These are phyloP conservation scores for Thomomys bottae DNA, from an alignment of 2,113 vertebrate genomes.

Conservation along the genomic window DNA sequence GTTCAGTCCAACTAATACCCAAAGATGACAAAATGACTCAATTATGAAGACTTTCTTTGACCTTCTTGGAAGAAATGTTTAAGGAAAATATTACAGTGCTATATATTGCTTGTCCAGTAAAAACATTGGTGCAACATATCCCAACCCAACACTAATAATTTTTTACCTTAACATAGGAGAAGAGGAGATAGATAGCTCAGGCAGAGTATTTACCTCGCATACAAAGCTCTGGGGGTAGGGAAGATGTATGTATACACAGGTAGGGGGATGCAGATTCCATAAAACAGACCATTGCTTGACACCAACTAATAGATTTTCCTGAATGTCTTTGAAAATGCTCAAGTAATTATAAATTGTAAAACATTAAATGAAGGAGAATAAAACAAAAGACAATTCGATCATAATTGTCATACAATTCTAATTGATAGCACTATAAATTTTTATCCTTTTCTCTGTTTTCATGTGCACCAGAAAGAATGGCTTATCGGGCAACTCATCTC, in stretches of 20 bases:
- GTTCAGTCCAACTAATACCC: not conserved
- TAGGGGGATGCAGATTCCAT: not conserved
- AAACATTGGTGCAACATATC: not conserved
- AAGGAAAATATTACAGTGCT: not conserved
- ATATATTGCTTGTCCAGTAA: not conserved
- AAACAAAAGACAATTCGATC: conserved; percentile 34
- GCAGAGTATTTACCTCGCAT: too few relatives aligned
- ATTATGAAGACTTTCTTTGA: not conserved
- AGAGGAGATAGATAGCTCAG: too few relatives aligned
- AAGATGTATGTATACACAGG: too few relatives aligned
- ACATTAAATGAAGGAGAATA: not conserved
- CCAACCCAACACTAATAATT: not conserved
- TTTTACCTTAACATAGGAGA: not conserved
- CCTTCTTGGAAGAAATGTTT: not conserved
- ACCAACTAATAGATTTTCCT: not conserved
- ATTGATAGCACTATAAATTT: not conserved
- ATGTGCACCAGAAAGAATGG: not conserved
- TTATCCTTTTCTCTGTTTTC: conserved; percentile 1
- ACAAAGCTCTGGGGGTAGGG: too few relatives aligned
- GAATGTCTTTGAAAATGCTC: conserved; percentile 41
- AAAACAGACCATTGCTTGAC: not conserved
- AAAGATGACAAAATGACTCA: not conserved
- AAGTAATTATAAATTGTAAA: conserved; percentile 7
- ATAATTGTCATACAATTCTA: not conserved
- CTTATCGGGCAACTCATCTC: not conserved